A percentile compares a stretch with the other conserved stretches of the same genome.
Evolutionary conservation across 2,113 vertebrate species (phyloP).

Genomic region (Felis catus): DNA sequence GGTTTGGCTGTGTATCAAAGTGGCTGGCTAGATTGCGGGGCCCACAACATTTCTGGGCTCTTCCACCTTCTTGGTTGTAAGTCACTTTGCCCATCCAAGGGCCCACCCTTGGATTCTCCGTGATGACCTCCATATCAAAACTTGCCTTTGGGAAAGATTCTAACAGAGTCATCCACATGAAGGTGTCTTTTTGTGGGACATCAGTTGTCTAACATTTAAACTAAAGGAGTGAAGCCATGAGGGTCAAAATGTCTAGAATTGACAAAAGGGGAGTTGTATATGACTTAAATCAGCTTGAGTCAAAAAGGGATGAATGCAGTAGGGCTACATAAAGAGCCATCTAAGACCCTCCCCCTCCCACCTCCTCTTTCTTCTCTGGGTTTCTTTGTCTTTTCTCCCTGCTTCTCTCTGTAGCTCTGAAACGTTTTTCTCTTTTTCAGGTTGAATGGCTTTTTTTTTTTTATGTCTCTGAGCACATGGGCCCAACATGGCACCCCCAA

Average conservation of each 20-base stretch:
- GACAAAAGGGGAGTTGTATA: neutral
- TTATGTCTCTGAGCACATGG: neutral
- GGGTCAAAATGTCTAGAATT: neutral
- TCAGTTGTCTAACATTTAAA: constrained; percentile 31
- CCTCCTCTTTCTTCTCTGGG: neutral
- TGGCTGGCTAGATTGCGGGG: neutral
- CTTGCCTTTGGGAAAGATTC: constrained; percentile 9
- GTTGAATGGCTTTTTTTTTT: constrained; percentile 20
- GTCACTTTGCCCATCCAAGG: neutral
- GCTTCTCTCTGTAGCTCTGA: neutral
- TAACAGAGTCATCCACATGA: neutral
- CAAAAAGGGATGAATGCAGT: neutral
- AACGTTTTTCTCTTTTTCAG: neutral
- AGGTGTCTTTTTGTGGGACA: neutral
- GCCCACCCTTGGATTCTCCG: neutral
- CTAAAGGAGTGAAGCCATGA: neutral
- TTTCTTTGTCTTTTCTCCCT: constrained; percentile 15
- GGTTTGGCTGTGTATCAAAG: neutral
- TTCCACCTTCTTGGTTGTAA: neutral
- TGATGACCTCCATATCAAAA: neutral
- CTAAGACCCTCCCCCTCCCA: neutral
- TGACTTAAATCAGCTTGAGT: constrained; percentile 10
- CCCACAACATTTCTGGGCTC: neutral
- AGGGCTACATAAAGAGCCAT: neutral
- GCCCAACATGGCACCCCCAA: neutral